Conservation (phyloP, 2,113 vertebrate species). For the Urocitellus parryii region DNA sequence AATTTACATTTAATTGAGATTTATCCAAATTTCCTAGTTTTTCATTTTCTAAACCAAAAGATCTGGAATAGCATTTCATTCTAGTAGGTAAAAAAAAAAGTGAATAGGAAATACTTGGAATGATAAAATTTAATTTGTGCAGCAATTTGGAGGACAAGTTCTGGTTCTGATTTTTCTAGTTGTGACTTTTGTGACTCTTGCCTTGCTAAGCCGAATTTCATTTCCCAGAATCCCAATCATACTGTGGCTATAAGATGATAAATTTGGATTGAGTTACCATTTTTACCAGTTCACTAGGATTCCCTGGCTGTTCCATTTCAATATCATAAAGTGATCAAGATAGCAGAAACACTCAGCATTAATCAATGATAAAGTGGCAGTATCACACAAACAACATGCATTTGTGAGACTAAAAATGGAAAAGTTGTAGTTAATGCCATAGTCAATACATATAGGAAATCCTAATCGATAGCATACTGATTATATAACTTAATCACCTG, state of each 20-base stretch:
- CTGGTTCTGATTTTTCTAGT: not conserved
- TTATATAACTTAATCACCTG: not conserved
- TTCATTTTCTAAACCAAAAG: not conserved
- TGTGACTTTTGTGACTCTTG: not conserved
- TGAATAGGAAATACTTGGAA: not conserved
- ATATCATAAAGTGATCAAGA: not conserved
- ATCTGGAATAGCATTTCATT: not conserved
- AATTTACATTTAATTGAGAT: not conserved
- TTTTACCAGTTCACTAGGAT: not conserved
- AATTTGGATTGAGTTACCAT: not conserved
- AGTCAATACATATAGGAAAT: not conserved
- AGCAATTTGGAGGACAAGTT: not conserved
- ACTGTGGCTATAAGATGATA: not conserved
- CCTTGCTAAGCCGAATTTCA: not conserved
- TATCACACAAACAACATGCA: not conserved
- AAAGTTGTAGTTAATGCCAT: not conserved
- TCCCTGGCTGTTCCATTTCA: not conserved
- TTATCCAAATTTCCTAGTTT: not conserved
- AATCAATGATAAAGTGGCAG: not conserved
- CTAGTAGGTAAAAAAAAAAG: not conserved
- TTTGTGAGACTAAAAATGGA: not conserved
- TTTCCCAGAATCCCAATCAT: not conserved
- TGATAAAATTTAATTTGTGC: not conserved
- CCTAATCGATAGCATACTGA: not conserved
- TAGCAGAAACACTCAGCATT: not conserved